Conservation (phyloP, 2,113 vertebrate genomes). For the Craseonycteris thonglongyai region DNA sequence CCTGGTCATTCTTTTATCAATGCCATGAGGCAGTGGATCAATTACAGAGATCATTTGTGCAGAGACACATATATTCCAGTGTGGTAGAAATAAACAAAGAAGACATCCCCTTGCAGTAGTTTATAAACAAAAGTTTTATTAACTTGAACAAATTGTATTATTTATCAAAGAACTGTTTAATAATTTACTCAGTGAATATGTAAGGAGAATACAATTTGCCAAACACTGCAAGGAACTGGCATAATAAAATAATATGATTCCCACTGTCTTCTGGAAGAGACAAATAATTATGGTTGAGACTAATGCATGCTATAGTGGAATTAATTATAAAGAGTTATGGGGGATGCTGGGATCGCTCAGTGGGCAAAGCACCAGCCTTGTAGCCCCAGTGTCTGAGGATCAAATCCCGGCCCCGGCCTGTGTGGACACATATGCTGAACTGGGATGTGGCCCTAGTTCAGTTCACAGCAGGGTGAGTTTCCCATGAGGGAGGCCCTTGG, state of each 20-base stretch:
- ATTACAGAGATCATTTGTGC: not conserved
- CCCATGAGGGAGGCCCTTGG: no score
- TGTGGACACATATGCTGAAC: no score
- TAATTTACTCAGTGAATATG: constrained; percentile 33
- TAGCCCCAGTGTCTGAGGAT: no score
- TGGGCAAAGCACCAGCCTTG: no score
- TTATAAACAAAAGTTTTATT: not conserved
- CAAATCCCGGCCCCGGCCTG: no score
- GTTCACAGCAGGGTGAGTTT: no score
- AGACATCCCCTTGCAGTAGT: not conserved
- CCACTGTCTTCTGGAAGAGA: not conserved
- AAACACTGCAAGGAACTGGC: not conserved
- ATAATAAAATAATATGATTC: constrained; percentile 1
- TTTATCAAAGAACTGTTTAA: constrained; percentile 25
- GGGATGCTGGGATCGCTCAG: no score
- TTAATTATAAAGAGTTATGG: not conserved
- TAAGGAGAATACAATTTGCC: not conserved
- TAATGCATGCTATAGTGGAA: not conserved
- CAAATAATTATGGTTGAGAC: not conserved
- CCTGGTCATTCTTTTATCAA: not conserved
- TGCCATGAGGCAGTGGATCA: not conserved
- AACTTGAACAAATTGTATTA: not conserved
- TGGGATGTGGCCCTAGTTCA: no score
- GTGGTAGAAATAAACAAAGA: not conserved
- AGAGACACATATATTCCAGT: not conserved